Evolutionary conservation across 1,140 invertebrate species (phyloP), one percentile per base, ranked within the genome.

Genomic region (Heliconius eleuchia): DNA sequence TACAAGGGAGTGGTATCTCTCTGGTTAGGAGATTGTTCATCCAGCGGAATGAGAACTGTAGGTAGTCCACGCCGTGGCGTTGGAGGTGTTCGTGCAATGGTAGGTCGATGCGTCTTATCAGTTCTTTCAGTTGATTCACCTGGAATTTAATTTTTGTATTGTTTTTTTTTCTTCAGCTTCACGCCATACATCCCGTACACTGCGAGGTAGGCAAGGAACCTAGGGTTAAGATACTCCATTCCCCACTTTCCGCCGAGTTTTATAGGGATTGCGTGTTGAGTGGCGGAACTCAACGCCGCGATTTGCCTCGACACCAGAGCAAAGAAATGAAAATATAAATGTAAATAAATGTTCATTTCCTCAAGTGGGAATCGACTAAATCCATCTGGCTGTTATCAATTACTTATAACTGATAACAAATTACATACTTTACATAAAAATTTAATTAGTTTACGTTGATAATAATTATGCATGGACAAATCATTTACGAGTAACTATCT

Each of bases 11-110:
- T 7, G 99, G 99, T 71, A 99, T 96, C 95, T 99, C 99, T 81
- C 99, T 95, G 86, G 99, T 99, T 80, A 99, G 95, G 74, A 99
- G 95, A 95, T 99, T 99, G 95, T 99, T 99, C 98, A 99, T 99
- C 99, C 99, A 99, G n/a, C 99, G 97, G 95, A 99, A 99, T 7
- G 99, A 99, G 95, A 99, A 99, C 95, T 99, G 99, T 37, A 99
- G 96, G 95, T 99, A 99, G 95, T 99, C 99, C 42, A 99, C 98
- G 78, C 98, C 97, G 90, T 99, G 98, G 34, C 96, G 95, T 93
- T 98, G 97, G 76, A 99, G 95, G 95, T 99, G 99, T 87, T 97
- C 96, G 95, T 99, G 98, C 19, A 99, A 95, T 11, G 96, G 97
- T 55, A 96, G 96, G 96, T 99, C 99, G 79, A 99, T 99, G 94